Percentiles rank a stretch among this genome's conserved stretches.
These are phyloP conservation scores for Coelopa frigida DNA, from an alignment of 1,140 invertebrate species.

Conservation along the genomic window DNA sequence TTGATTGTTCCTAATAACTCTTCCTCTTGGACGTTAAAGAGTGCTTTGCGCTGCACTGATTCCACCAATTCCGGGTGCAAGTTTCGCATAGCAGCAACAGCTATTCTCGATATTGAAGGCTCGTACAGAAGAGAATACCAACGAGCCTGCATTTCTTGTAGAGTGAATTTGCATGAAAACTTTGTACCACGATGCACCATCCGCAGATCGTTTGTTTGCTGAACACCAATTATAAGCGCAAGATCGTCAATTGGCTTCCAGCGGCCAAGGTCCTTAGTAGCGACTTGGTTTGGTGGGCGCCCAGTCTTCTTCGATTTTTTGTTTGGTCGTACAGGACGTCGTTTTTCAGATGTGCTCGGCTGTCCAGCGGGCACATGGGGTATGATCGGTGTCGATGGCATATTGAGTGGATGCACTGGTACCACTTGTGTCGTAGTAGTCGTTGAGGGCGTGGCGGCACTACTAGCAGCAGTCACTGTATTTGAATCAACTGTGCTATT, in stretches of 20 bases:
- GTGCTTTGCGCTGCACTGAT: conserved; percentile 76
- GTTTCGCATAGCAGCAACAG: conserved; percentile 86
- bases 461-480: conserved; percentile 33
- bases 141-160: conserved; percentile 88
- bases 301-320: conserved; percentile 51
- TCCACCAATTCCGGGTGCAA: conserved; percentile 85
- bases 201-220: conserved; percentile 83
- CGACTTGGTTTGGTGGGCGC: conserved; percentile 55
- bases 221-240: conserved; percentile 84
- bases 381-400: not conserved
- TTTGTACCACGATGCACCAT: conserved; percentile 87
- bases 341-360: conserved; percentile 15
- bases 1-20: conserved; percentile 73
- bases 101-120: conserved; percentile 75
- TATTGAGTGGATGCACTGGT: not conserved
- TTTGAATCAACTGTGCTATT: conserved; percentile 9
- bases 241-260: conserved; percentile 98
- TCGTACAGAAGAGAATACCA: conserved; percentile 96
- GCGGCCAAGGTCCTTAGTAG: conserved; percentile 79
- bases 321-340: conserved; percentile 28
- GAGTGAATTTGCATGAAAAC: conserved; percentile 91
- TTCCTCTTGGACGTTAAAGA: conserved; percentile 87
- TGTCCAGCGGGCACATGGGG: not conserved
- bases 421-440: conserved; percentile 38
- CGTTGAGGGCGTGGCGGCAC: conserved; percentile 17